These are phyloP conservation scores for Heliocidaris erythrogramma DNA, from an alignment of 35 echinoderm and acorn worm species.

Conservation along the genomic window DNA sequence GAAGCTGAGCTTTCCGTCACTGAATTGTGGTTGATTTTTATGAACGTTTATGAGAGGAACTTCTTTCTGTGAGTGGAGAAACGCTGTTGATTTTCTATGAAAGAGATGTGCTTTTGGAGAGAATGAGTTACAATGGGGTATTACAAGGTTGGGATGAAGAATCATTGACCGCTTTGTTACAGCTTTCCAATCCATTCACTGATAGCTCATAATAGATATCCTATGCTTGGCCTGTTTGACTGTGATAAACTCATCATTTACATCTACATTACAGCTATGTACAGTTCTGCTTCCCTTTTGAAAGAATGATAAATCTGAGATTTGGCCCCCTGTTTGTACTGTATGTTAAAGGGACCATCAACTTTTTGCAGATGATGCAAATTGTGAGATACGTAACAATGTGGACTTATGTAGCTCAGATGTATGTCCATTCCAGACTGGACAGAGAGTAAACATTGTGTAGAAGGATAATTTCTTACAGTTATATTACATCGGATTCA, in stretches of 20 bases:
- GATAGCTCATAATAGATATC: background rate
- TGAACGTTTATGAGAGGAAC: background rate
- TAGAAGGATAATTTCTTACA: too few relatives aligned
- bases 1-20: background rate
- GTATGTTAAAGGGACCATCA: too few relatives aligned
- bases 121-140: background rate
- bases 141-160: background rate
- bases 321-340: too few relatives aligned
- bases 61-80: background rate
- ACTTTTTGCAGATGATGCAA: too few relatives aligned
- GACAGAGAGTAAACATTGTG: too few relatives aligned
- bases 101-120: background rate
- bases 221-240: background rate
- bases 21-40: constrained; percentile 12
- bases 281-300: too few relatives aligned
- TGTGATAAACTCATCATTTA: background rate
- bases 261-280: background rate
- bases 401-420: too few relatives aligned
- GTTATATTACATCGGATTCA: too few relatives aligned
- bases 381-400: too few relatives aligned
- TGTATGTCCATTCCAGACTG: too few relatives aligned
- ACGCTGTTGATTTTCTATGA: background rate
- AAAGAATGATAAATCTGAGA: too few relatives aligned
- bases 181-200: background rate
- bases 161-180: background rate